A percentile compares a stretch with the other conserved stretches of the same genome.
Conservation (phyloP, 1,140 invertebrate genomes). For the Aphidius ervi region DNA sequence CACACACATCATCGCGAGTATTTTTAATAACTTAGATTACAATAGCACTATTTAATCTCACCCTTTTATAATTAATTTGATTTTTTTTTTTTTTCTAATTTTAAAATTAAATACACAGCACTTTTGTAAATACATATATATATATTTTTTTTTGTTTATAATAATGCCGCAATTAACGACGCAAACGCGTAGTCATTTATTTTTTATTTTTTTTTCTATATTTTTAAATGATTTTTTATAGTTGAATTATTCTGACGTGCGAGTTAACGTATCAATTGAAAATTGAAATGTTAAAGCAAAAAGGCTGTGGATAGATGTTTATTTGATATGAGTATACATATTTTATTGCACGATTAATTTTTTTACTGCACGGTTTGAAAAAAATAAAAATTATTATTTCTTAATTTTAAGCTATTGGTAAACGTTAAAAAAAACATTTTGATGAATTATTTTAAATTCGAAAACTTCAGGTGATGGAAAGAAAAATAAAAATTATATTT, state of each 20-base stretch:
- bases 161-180: not conserved
- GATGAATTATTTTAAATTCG: too few relatives aligned
- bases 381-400: not conserved
- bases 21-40: not conserved
- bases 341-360: constrained; percentile 2
- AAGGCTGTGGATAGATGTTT: constrained; percentile 6
- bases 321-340: not conserved
- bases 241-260: constrained; percentile 12
- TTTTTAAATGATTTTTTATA: not conserved
- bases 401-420: not conserved
- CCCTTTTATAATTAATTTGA: not conserved
- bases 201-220: not conserved
- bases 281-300: not conserved
- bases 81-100: too few relatives aligned
- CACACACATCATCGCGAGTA: constrained; percentile 16
- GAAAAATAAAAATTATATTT: too few relatives aligned
- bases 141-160: not conserved
- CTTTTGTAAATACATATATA: not conserved
- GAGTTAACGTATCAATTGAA: constrained; percentile 20
- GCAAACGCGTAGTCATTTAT: constrained; percentile 6
- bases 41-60: not conserved
- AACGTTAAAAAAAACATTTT: too few relatives aligned
- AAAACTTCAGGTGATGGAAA: too few relatives aligned
- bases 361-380: not conserved
- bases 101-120: too few relatives aligned